Conservation (phyloP, 2,888 invertebrate genomes). For the Hirtodrosophila trivittata region DNA sequence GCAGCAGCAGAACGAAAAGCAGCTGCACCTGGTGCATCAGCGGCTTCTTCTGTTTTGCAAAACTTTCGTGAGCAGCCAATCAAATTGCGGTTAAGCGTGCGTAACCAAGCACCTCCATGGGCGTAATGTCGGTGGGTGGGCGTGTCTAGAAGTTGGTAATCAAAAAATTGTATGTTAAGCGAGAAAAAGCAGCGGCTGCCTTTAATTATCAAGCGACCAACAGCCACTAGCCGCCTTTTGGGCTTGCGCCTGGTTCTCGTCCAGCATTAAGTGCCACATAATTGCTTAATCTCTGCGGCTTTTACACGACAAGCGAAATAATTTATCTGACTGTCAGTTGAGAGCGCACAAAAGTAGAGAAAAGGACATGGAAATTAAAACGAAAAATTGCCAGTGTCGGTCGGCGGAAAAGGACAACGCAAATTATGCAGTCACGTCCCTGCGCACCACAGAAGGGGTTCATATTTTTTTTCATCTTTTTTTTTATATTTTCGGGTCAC, state of each 20-base stretch:
- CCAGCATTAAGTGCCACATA: constrained; percentile 80
- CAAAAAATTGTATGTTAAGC: constrained; percentile 61
- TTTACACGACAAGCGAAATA: constrained; percentile 79
- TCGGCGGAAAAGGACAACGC: constrained; percentile 63
- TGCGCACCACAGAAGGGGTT: constrained; percentile 44
- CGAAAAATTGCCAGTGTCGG: constrained; percentile 58
- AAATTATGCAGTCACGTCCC: constrained; percentile 79
- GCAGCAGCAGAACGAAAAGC: constrained; percentile 16
- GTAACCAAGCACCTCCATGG: constrained; percentile 42
- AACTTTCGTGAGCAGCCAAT: constrained; percentile 65
- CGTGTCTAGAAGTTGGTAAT: constrained; percentile 45
- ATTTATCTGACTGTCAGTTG: constrained; percentile 76
- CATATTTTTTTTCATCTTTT: constrained; percentile 43
- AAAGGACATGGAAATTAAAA: constrained; percentile 70
- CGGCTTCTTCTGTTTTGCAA: constrained; percentile 26
- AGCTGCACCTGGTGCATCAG: constrained; percentile 14
- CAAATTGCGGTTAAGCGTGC: constrained; percentile 62
- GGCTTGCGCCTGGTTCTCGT: constrained; percentile 21
- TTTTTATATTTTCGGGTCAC: constrained; percentile 51
- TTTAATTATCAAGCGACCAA: constrained; percentile 37
- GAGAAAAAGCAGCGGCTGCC: constrained; percentile 31
- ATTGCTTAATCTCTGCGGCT: constrained; percentile 81
- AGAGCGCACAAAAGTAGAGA: constrained; percentile 30
- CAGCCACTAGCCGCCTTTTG: constrained; percentile 14
- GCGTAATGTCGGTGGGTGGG: background rate